Conservation (phyloP, 1,140 invertebrate genomes). For the Triops longicaudatus region DNA sequence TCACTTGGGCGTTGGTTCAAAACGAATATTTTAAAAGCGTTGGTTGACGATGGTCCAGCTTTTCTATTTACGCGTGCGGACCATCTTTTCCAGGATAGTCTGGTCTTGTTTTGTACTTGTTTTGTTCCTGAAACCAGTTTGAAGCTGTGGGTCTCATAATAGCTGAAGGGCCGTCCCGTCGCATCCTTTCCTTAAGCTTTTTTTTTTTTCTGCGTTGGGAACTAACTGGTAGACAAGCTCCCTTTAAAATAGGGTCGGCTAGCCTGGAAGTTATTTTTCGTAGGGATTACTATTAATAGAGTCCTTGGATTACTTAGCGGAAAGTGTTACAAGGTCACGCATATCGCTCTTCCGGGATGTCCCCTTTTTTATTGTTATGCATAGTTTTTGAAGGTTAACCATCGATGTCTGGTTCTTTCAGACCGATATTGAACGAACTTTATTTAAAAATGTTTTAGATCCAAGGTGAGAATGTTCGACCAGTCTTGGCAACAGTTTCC, state of each 20-base stretch:
- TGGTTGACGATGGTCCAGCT: not conserved
- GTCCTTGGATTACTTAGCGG: too few species aligned
- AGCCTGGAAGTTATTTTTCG: not conserved
- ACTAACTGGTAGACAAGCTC: not conserved
- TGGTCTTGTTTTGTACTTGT: not conserved
- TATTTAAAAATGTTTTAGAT: not conserved
- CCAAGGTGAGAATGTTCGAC: not conserved
- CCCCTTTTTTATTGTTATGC: too few species aligned
- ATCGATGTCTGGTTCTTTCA: not conserved
- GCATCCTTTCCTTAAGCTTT: not conserved
- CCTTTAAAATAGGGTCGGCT: not conserved
- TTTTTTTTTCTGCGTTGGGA: not conserved
- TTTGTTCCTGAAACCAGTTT: not conserved
- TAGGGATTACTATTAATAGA: too few species aligned
- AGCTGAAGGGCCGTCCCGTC: not conserved
- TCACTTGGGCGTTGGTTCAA: too few species aligned
- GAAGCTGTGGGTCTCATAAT: not conserved
- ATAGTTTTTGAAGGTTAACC: not conserved
- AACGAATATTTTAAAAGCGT: too few species aligned
- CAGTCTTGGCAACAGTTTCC: conserved; percentile 2
- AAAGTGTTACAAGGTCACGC: too few species aligned
- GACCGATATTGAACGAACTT: not conserved
- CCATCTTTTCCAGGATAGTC: not conserved
- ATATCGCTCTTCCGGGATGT: too few species aligned
- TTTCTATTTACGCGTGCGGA: not conserved